phyloP scores from a whole-genome alignment of 1,140 invertebrate genomes.

The Brachystomella parvula region DNA sequence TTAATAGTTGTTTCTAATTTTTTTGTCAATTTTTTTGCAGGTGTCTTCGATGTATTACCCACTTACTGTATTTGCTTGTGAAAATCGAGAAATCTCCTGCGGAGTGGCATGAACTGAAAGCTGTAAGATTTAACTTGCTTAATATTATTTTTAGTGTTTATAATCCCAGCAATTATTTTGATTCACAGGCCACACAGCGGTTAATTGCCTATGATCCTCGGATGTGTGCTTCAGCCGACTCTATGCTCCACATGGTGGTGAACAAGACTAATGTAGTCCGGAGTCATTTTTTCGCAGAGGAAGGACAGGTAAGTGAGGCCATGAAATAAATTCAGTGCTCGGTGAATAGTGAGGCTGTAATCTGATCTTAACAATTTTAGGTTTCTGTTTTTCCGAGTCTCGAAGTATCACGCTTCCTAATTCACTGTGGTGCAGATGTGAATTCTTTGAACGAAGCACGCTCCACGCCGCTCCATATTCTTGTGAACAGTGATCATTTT shows the following conservation, averaged over 20 bases:
- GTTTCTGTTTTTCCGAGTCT: slow-evolving; percentile 59
- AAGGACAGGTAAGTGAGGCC: slow-evolving; percentile 50
- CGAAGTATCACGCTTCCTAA: slow-evolving; percentile 58
- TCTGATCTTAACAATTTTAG: slow-evolving; percentile 17
- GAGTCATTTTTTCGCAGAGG: slow-evolving; percentile 66
- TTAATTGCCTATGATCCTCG: slow-evolving; percentile 57
- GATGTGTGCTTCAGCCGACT: slow-evolving; percentile 63
- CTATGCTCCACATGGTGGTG: slow-evolving; percentile 70
- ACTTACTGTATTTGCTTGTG: slow-evolving; percentile 67
- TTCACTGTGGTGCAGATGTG: slow-evolving; percentile 65
- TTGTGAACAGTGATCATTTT: slow-evolving; percentile 64
- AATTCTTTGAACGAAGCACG: slow-evolving; percentile 66
- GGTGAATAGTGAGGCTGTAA: not conserved
- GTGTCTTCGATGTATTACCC: slow-evolving; percentile 67
- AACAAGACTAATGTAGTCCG: slow-evolving; percentile 69
- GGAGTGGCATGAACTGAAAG: slow-evolving; percentile 40
- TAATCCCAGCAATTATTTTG: slow-evolving; percentile 3
- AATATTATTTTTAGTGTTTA: not conserved
- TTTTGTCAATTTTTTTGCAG: slow-evolving; percentile 45
- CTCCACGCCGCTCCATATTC: slow-evolving; percentile 67
- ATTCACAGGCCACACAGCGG: slow-evolving; percentile 41
- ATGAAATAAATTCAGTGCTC: not conserved
- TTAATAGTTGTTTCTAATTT: no score
- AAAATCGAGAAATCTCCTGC: slow-evolving; percentile 50
- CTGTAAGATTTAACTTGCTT: slow-evolving; percentile 14